A percentile compares a stretch with the other conserved stretches of the same genome.
Evolutionary conservation across 2,113 vertebrate species (phyloP).

Genomic region (Tamias sibiricus): DNA sequence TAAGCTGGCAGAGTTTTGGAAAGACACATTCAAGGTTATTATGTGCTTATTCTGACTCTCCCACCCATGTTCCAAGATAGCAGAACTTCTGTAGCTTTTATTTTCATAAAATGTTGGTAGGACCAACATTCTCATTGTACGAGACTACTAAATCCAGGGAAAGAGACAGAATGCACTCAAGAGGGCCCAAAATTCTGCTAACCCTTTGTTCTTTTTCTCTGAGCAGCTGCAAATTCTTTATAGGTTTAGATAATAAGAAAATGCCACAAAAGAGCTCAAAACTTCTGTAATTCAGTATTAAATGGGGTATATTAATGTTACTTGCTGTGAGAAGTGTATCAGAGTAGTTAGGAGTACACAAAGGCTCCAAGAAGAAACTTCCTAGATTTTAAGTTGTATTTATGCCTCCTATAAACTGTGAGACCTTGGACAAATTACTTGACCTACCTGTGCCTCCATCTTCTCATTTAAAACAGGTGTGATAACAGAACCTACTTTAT

Average conservation of each 20-base stretch:
- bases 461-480: slow-evolving; percentile 33
- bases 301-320: background rate
- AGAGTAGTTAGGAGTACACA: background rate
- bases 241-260: background rate
- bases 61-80: background rate
- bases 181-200: background rate
- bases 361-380: background rate
- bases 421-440: slow-evolving; percentile 15
- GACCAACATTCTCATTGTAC: background rate
- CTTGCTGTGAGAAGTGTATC: background rate
- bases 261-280: background rate
- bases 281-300: background rate
- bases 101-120: slow-evolving; percentile 42
- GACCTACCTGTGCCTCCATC: background rate
- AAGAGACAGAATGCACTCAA: background rate
- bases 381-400: background rate
- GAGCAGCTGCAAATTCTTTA: slow-evolving; percentile 27
- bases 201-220: background rate
- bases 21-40: slow-evolving; percentile 36
- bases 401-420: background rate
- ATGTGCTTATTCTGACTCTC: background rate
- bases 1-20: background rate
- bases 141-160: background rate
- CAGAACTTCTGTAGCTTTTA: background rate
- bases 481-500: background rate